Base-by-base conservation (phyloP, 2,797 vertebrate genomes). In the Parauchenoglanis ngamensis region DNA sequence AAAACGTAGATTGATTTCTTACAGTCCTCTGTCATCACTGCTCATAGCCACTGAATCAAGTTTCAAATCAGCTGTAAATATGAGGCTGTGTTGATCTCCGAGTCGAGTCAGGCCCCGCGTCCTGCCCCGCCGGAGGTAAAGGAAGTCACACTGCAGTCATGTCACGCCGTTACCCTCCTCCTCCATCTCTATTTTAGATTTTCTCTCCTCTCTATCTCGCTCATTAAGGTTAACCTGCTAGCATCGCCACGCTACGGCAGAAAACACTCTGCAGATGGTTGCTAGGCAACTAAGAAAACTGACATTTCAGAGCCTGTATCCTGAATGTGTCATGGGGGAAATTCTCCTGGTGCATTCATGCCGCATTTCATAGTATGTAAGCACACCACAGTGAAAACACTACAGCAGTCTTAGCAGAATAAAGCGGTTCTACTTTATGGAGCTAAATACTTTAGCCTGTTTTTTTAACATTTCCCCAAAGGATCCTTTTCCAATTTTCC, bases 181-280 rank as follows among this genome's bases (percentile, higher is more conserved):
- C 73, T 85, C 70, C 2, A 0, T 61, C 63, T 54, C 65, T 83
- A 56, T 83, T 83, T 83, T 68, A 83, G 80, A 68, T 31, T 52
- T 44, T 31, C 83, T 40, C 19, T 40, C 59, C 40, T 73, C 85
- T 79, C 49, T 28, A 35, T 72, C 61, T 73, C 68, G 13, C 88
- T 89, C 87, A 92, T 91, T 93, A 92, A 89, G 82, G 85, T 89
- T 88, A 87, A 80, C 78, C 84, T 75, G 72, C 82, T 56, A 35
- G 82, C 89, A 87, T 84, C 40, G 44, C 54, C 59, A 35, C 76
- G 89, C 89, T 86, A 87, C 49, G 85, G 84, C 76, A 84, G 87
- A 82, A 89, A 75, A 83, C 79, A 77, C 86, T 91, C 65, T 83
- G 88, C 85, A 89, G 90, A 87, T 87, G 89, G 91, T 90, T 92